Base-by-base conservation (phyloP, 2,797 vertebrate species). In the Crax fasciolata region DNA sequence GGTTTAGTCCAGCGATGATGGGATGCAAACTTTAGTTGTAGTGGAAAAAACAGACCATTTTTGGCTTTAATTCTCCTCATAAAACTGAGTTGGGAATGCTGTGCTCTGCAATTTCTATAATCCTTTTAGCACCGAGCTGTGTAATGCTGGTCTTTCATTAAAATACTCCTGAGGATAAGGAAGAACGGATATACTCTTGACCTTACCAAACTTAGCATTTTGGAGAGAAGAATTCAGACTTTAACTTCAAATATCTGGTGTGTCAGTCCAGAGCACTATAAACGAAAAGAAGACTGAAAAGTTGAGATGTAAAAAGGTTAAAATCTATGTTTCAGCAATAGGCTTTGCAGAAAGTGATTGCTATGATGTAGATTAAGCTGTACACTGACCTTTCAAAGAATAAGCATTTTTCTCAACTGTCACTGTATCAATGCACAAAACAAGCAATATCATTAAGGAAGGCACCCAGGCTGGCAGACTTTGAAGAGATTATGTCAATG, bases 301-400 rank as follows among this genome's bases (percentile, higher is more conserved):
- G 83, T 80, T 57, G 79, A 97, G 94, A 93, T 80, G 49, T 91
- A 62, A 84, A 97, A 98, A 97, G 96, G 98, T 98, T 98, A 97
- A 97, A 97, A 97, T 94, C 89, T 92, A 3, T 97, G 97, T 97
- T 98, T 97, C 85, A 88, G 94, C 88, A 93, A 65, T 20, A 48
- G 84, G 58, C 54, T 97, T 84, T 96, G 93, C 85, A 96, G 91
- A 95, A 93, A 94, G 89, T 24, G 38, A 91, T 96, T 94, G 88
- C 62, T 92, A 48, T 89, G 81, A 93, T 97, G 84, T 90, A 96
- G 96, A 97, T 97, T 97, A 92, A 55, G 49, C 94, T 87, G 65
- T 96, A 97, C 89, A 43, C 51, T 98, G 97, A 98, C 97, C 97
- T 98, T 98, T 98, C 91, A 93, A 92, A 94, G 90, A 97, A 81